These are phyloP conservation scores for Lepeophtheirus nordmannii DNA, from an alignment of 2,888 invertebrate species.

Conservation along the genomic window DNA sequence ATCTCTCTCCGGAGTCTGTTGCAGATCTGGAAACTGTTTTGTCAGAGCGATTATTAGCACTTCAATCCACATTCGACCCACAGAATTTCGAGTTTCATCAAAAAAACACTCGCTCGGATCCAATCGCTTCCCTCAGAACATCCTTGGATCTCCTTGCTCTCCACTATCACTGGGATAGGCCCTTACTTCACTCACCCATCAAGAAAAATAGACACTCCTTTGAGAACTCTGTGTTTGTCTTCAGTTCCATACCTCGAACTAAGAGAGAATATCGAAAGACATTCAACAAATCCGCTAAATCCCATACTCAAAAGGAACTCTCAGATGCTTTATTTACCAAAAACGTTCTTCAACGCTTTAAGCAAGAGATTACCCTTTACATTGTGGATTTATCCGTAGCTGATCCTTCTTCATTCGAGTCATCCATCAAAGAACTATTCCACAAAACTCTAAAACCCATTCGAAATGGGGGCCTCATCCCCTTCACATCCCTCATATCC, in stretches of 20 bases:
- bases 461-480: background rate
- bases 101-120: background rate
- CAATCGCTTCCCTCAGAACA: background rate
- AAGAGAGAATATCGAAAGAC: background rate
- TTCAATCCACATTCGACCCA: background rate
- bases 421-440: background rate
- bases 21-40: background rate
- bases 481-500: background rate
- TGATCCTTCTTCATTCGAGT: background rate
- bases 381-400: background rate
- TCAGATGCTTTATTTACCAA: slow-evolving; percentile 5
- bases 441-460: background rate
- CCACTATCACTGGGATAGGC: slow-evolving; percentile 6
- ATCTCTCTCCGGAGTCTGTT: background rate
- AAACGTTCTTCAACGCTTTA: background rate
- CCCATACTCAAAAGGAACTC: background rate
- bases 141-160: background rate
- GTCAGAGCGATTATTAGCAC: background rate
- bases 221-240: background rate
- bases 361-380: background rate
- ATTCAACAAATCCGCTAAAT: background rate
- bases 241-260: background rate
- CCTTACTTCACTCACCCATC: slow-evolving; percentile 8
- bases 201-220: background rate
- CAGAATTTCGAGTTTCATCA: background rate